Evolutionary conservation across 2,113 vertebrate species (phyloP).

Genomic region (Microtus ochrogaster): DNA sequence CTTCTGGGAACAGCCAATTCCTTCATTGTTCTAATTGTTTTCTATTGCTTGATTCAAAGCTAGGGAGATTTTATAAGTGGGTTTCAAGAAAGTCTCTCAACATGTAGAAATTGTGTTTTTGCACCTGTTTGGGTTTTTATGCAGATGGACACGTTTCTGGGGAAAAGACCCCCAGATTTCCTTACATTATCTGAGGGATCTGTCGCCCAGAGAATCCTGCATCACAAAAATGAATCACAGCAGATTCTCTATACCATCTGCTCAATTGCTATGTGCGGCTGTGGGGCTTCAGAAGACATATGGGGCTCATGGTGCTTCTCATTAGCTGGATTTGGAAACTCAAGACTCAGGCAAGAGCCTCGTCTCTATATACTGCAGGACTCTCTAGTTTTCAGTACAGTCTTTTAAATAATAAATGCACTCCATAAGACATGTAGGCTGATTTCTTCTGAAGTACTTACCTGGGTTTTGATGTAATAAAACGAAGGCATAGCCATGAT

Average conservation of each 20-base stretch:
- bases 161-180: not conserved
- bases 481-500: not conserved
- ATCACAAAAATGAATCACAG: not conserved
- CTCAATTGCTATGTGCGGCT: not conserved
- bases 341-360: not conserved
- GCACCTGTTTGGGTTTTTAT: not conserved
- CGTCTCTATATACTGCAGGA: slow-evolving; percentile 15
- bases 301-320: not conserved
- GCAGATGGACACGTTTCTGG: not conserved
- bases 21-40: not conserved
- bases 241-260: not conserved
- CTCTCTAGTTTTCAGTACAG: not conserved
- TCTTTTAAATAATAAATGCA: slow-evolving; percentile 26
- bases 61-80: not conserved
- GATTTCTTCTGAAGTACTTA: slow-evolving; percentile 21
- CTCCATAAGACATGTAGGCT: not conserved
- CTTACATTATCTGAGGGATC: not conserved
- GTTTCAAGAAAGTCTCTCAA: slow-evolving; percentile 9
- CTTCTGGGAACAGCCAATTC: not conserved
- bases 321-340: slow-evolving; percentile 15
- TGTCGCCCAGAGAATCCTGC: not conserved
- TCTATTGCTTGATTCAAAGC: slow-evolving; percentile 10
- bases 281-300: not conserved
- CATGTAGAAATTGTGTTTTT: not conserved
- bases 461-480: slow-evolving; percentile 17